Conservation (phyloP, 2,797 vertebrate genomes). For the Aratinga solstitialis region DNA sequence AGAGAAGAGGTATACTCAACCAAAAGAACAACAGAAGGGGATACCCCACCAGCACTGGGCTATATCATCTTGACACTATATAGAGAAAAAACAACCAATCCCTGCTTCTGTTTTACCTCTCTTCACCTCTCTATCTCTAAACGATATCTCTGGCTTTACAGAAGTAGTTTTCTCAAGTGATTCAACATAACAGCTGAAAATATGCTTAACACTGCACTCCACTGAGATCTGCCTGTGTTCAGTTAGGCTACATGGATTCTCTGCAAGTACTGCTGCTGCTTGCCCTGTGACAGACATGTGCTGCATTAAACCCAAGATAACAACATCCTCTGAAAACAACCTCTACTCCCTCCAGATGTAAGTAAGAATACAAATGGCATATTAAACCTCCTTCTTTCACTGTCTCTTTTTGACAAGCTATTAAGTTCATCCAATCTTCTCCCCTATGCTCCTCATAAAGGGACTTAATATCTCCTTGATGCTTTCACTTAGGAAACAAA, state of each 20-base stretch:
- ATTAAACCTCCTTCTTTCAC: conserved; percentile 48
- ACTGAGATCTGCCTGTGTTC: not conserved
- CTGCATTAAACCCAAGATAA: not conserved
- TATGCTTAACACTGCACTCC: not conserved
- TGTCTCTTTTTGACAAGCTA: conserved; percentile 49
- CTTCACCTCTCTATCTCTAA: not conserved
- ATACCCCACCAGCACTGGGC: not conserved
- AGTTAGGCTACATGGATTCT: not conserved
- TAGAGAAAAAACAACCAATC: not conserved
- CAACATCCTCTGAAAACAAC: not conserved
- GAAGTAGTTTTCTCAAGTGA: not conserved
- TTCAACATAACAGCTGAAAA: not conserved
- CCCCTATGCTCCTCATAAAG: conserved; percentile 30
- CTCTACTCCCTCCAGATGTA: conserved; percentile 38
- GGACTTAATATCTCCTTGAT: conserved; percentile 50
- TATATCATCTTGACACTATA: not conserved
- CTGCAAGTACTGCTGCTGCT: not conserved
- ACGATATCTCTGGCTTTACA: not conserved
- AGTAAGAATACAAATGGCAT: conserved; percentile 47
- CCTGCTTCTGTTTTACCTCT: not conserved
- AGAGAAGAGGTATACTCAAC: not conserved
- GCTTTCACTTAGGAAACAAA: conserved; percentile 49
- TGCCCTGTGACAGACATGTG: not conserved
- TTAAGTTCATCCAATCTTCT: conserved; percentile 54
- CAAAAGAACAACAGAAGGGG: not conserved